Conservation (phyloP, 2,797 vertebrate species). For the Phaenicophaeus curvirostris region DNA sequence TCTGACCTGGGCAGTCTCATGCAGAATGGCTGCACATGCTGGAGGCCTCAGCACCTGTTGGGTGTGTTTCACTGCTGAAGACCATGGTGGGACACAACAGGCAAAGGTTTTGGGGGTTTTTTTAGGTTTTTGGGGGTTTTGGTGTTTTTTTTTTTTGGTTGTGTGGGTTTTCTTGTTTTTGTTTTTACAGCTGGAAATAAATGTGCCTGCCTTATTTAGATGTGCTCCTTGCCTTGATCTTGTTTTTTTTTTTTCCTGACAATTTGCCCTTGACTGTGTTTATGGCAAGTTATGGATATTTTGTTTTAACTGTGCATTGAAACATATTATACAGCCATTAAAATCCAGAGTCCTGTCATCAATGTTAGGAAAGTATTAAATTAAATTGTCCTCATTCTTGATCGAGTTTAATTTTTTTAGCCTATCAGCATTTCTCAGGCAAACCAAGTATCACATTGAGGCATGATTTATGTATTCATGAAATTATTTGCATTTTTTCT, state of each 20-base stretch:
- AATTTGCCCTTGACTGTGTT: not conserved
- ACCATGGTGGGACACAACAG: not conserved
- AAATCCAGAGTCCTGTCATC: not conserved
- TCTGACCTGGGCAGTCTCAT: not conserved
- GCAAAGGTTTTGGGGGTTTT: not conserved
- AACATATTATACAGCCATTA: not conserved
- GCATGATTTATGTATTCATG: constrained; percentile 26
- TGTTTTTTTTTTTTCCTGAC: fast-evolving
- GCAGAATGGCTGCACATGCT: not conserved
- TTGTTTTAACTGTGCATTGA: not conserved
- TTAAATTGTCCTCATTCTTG: constrained; percentile 1
- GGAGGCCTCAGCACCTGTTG: not conserved
- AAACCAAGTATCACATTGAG: constrained; percentile 48
- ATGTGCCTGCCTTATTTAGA: not conserved
- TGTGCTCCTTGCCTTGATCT: not conserved
- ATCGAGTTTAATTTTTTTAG: not conserved
- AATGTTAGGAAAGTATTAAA: not conserved
- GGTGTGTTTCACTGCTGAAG: not conserved
- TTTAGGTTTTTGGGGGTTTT: not conserved
- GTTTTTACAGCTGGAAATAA: not conserved
- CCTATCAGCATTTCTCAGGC: constrained; percentile 24
- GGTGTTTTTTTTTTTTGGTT: no score
- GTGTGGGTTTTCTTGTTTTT: no score
- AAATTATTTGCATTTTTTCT: not conserved
- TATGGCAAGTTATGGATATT: not conserved